These are phyloP conservation scores for Polia nebulosa DNA, from an alignment of 2,888 invertebrate genomes.

Conservation along the genomic window DNA sequence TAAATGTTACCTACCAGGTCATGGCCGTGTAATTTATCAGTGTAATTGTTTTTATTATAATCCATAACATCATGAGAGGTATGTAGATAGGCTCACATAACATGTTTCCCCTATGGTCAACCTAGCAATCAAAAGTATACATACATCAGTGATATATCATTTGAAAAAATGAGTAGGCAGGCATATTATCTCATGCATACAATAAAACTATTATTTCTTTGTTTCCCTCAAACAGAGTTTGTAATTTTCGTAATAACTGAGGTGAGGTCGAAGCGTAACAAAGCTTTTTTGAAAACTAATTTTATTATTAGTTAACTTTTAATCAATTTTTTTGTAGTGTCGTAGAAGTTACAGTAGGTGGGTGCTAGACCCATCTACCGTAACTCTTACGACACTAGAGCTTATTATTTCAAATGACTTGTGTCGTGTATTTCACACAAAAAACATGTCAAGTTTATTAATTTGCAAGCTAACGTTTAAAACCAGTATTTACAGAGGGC, in stretches of 20 bases:
- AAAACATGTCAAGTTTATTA: not conserved
- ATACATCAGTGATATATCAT: not conserved
- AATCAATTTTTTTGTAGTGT: too few relatives aligned
- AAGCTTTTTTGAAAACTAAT: too few relatives aligned
- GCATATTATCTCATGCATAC: not conserved
- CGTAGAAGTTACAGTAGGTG: too few relatives aligned
- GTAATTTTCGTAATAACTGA: constrained; percentile 20
- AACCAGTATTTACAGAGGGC: not conserved
- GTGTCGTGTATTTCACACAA: too few relatives aligned
- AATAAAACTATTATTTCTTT: constrained; percentile 15
- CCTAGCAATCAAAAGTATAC: not conserved
- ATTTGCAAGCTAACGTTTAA: constrained; percentile 3
- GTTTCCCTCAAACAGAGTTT: constrained; percentile 3
- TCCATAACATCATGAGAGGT: not conserved
- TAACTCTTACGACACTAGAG: too few relatives aligned
- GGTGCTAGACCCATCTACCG: too few relatives aligned
- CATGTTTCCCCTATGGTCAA: not conserved
- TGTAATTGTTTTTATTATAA: not conserved
- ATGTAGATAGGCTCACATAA: not conserved
- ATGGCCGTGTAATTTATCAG: not conserved
- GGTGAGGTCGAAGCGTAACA: too few relatives aligned
- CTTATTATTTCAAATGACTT: too few relatives aligned
- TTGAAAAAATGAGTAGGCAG: not conserved
- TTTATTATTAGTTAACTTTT: too few relatives aligned
- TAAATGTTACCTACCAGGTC: too few relatives aligned